Conservation (phyloP, 2,113 vertebrate species). For the Eonycteris spelaea region DNA sequence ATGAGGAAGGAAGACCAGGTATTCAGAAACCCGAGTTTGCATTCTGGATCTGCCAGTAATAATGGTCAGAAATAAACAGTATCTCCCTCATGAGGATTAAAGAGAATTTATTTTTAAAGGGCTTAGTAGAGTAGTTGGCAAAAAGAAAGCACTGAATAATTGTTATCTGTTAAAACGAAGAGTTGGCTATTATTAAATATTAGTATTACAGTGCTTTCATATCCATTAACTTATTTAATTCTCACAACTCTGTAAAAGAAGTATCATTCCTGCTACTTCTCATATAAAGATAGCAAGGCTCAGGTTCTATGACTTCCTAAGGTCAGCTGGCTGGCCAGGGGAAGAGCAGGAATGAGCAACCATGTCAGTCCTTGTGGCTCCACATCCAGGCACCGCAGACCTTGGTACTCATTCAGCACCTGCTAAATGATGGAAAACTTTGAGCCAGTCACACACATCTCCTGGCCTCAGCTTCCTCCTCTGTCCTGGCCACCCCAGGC, state of each 20-base stretch:
- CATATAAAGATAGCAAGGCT: not conserved
- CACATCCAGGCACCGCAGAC: not conserved
- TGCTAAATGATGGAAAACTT: not conserved
- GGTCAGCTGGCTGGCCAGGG: not conserved
- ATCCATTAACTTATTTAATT: not conserved
- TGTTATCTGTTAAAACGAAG: not conserved
- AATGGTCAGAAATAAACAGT: not conserved
- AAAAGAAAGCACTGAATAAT: not conserved
- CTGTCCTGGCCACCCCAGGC: not conserved
- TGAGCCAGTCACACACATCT: not conserved
- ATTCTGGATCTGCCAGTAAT: not conserved
- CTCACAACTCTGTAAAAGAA: not conserved
- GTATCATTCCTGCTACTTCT: not conserved
- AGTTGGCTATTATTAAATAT: not conserved
- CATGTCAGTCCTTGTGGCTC: not conserved
- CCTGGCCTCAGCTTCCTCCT: not conserved
- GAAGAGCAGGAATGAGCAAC: not conserved
- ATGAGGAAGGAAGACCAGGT: not conserved
- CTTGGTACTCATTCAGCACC: not conserved
- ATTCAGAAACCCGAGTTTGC: not conserved
- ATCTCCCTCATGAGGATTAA: not conserved
- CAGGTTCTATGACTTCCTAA: not conserved
- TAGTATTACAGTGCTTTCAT: not conserved
- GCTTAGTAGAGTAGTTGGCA: not conserved
- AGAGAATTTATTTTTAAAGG: not conserved